Evolutionary conservation across 2,888 invertebrate genomes (phyloP).

Genomic region (Plagiodera versicolora): DNA sequence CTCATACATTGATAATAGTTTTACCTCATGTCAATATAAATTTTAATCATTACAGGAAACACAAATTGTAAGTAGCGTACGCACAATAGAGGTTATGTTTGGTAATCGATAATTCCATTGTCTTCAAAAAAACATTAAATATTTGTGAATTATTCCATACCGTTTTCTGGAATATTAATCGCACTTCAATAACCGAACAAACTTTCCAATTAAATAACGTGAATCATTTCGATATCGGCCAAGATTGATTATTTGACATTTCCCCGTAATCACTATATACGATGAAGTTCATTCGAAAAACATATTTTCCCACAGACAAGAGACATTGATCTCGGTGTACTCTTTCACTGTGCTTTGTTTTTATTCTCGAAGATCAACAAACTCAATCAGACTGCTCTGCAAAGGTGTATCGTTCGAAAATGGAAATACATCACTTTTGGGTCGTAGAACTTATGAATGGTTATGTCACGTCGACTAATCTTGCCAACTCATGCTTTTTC

Average conservation of each 20-base stretch:
- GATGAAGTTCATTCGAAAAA: conserved; percentile 9
- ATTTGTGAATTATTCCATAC: no score
- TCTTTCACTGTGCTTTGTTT: conserved; percentile 32
- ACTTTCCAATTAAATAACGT: no score
- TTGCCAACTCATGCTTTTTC: neutral
- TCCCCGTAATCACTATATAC: conserved; percentile 1
- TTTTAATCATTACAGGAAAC: no score
- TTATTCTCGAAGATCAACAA: conserved; percentile 31
- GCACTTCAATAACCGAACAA: no score
- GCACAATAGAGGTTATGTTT: no score
- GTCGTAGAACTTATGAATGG: conserved; percentile 18
- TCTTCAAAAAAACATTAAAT: no score
- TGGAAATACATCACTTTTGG: conserved; percentile 16
- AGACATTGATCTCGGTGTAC: conserved; percentile 33
- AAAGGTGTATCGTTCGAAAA: conserved; percentile 21
- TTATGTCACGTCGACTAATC: conserved; percentile 11
- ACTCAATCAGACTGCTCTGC: conserved; percentile 23
- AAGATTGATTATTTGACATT: neutral
- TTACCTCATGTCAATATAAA: no score
- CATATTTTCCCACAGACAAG: conserved; percentile 27
- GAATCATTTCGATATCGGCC: neutral
- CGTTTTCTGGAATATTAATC: no score
- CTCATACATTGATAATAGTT: no score
- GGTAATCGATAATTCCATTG: no score
- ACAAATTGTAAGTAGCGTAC: no score